Evolutionary conservation across 2,113 vertebrate genomes (phyloP).

Genomic region (Rhodinocichla rosea): DNA sequence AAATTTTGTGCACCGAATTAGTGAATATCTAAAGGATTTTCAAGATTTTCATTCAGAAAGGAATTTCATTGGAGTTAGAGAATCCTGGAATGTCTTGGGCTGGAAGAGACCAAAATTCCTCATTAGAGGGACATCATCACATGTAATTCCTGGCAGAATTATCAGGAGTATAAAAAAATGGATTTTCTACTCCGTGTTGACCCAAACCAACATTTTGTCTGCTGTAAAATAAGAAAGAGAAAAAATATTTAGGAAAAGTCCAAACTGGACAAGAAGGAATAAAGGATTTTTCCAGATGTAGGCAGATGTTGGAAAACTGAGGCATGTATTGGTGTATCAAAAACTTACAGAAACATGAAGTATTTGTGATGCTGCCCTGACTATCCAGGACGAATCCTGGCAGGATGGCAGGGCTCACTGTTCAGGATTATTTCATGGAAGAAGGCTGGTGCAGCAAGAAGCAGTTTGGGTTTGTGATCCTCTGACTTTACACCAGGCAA

Average conservation of each 20-base stretch:
- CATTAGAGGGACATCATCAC: neutral
- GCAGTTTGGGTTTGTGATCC: neutral
- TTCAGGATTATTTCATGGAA: neutral
- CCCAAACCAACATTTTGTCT: neutral
- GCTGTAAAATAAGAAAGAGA: neutral
- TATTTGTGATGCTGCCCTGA: neutral
- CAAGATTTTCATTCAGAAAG: neutral
- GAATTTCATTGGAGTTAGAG: neutral
- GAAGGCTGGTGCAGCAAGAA: neutral
- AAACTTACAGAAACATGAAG: neutral
- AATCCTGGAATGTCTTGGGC: neutral
- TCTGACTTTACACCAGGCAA: neutral
- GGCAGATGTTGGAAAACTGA: neutral
- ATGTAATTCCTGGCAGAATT: neutral
- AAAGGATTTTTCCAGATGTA: neutral
- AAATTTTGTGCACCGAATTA: neutral
- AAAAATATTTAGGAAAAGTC: neutral
- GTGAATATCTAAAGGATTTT: neutral
- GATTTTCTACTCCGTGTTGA: neutral
- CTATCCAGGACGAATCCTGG: neutral
- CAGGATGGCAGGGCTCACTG: neutral
- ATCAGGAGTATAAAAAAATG: neutral
- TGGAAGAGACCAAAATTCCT: neutral
- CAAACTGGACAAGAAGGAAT: neutral
- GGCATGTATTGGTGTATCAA: accelerated